Percentiles rank a stretch among this genome's conserved stretches.
Evolutionary conservation across 2,797 vertebrate species (phyloP).

Genomic region (Decapterus maruadsi): DNA sequence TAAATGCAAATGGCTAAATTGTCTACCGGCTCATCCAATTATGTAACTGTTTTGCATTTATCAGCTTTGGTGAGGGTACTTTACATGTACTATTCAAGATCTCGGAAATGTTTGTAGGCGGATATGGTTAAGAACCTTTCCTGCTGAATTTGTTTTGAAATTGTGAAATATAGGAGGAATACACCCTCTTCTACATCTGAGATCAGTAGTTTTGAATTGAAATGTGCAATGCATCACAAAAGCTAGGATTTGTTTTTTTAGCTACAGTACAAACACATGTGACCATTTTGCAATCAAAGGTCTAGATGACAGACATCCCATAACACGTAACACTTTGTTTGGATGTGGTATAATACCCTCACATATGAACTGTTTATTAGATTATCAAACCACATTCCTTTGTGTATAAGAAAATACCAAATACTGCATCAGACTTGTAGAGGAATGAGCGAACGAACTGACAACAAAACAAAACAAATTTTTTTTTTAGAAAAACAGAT

Average conservation of each 20-base stretch:
- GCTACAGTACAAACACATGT: background rate
- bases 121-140: background rate
- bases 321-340: too few relatives aligned
- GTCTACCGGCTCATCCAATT: background rate
- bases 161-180: too few relatives aligned
- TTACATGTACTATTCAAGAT: background rate
- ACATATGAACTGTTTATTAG: too few relatives aligned
- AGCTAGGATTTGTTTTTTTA: too few relatives aligned
- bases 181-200: too few relatives aligned
- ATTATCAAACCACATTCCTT: constrained; percentile 10
- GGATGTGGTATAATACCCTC: too few relatives aligned
- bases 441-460: too few relatives aligned
- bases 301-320: too few relatives aligned
- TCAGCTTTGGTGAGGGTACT: background rate
- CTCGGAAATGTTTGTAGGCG: background rate
- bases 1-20: background rate
- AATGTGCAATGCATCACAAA: too few relatives aligned
- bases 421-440: background rate
- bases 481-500: background rate
- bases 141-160: background rate
- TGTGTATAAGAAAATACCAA: background rate
- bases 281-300: background rate
- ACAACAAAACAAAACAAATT: too few relatives aligned
- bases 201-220: too few relatives aligned
- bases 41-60: background rate